Base-by-base conservation (phyloP, 2,888 invertebrate genomes). In the Hermaeophaga mercurialis region DNA sequence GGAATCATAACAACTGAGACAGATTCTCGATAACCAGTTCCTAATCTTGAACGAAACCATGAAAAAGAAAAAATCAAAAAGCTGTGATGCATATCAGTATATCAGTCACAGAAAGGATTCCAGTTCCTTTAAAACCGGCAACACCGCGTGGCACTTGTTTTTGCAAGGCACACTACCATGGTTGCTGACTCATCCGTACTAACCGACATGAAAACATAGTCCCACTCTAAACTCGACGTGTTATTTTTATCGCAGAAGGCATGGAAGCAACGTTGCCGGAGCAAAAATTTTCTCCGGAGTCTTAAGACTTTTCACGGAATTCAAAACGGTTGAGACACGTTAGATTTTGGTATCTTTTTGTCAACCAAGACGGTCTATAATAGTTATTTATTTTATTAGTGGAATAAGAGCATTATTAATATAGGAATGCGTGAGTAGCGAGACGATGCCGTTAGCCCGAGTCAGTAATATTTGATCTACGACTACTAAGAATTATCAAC, bases 141-240 rank as follows among this genome's bases (percentile, higher is more conserved):
- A 59, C 56, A 47, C 54, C 56, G 65, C 56, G 62, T 64, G 65
- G 68, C 70, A 70, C 67, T 67, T 69, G 69, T 68, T 70, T 70
- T 69, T 66, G 68, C 68, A 67, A 66, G 66, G 67, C 66, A 64
- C 65, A 64, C 67, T 61, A 57, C 61, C 69, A 72, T 74, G 72
- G 73, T 70, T 61, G 76, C 75, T 76, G 75, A 76, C 73, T 76
- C 76, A 76, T 75, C 73, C 69, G 65, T 74, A 76, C 71, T 70
- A 70, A 22, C 64, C 69, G 70, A 56, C 46, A 59, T 67, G 70
- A 73, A 74, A 75, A 76, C 71, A 68, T 75, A 70, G 58, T 36
- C 41, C 9, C 31, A 17, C 50, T 22, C 33, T 41, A 31, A 33
- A 41, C 31, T 46, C 31, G 31, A 62, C 56, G 58, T 56, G 55